These are phyloP conservation scores for Pelecanus crispus DNA, from an alignment of 2,113 vertebrate species.

Conservation along the genomic window DNA sequence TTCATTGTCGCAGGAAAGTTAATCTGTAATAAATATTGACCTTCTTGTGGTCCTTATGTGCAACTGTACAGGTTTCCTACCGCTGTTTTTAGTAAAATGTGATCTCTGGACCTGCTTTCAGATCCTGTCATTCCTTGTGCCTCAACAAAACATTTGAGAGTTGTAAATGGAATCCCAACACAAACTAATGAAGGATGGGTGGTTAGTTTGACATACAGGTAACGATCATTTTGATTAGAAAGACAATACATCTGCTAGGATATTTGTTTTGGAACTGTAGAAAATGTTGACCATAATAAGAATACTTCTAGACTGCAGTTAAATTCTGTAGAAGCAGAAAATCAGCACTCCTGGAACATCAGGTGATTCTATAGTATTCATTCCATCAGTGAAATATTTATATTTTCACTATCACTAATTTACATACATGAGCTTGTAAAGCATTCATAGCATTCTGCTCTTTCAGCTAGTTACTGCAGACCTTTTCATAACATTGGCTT, in stretches of 20 bases:
- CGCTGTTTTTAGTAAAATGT: conserved; percentile 57
- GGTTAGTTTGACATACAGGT: conserved; percentile 98
- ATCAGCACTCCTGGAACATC: not conserved
- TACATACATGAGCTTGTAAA: not conserved
- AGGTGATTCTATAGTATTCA: not conserved
- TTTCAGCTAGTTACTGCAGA: not conserved
- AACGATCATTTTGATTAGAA: conserved; percentile 43
- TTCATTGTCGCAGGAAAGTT: not conserved
- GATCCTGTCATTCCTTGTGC: conserved; percentile 76
- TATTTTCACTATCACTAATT: not conserved
- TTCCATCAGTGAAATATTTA: not conserved
- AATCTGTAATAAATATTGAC: not conserved
- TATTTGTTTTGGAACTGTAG: not conserved
- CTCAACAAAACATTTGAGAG: conserved; percentile 80
- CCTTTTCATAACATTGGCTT: not conserved
- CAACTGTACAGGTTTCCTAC: conserved; percentile 44
- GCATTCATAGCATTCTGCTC: not conserved
- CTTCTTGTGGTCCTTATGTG: conserved; percentile 41
- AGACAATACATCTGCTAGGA: not conserved
- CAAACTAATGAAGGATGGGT: conserved; percentile 91
- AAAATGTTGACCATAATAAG: not conserved
- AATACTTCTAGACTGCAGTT: not conserved
- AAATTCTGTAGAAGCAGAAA: not conserved
- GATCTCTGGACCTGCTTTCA: conserved; percentile 69
- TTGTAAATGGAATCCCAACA: conserved; percentile 89